Base-by-base conservation (phyloP, 2,113 vertebrate species). In the Neotoma lepida region DNA sequence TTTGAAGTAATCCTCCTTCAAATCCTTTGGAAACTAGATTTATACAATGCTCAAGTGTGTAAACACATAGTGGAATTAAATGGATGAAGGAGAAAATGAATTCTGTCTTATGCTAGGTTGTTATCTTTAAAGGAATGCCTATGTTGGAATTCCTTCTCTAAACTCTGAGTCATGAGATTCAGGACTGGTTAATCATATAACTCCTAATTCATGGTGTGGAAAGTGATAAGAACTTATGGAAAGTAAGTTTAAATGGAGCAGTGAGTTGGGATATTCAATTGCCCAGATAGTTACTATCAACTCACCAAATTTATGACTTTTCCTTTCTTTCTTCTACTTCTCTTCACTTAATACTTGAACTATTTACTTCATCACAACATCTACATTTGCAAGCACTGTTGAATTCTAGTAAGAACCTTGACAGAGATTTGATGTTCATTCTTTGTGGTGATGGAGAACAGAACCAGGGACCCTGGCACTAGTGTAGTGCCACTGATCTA, bases 21-120 rank as follows among this genome's bases (percentile, higher is more conserved):
- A 97, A 85, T 91, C 82, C 78, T 94, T 61, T 97, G 91, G 68
- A 92, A 96, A 84, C 41, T 70, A 76, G 73, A 85, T 94, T 96
- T 91, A 84, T 68, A 86, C 81, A 68, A 51, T 5, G 35, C 28
- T 24, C 33, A 87, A 89, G 35, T 90, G 85, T 28, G 18, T 80
- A 92, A 94, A 95, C 35, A 90, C 80, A 56, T 84, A 64, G 51
- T 82, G 33, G 61, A 90, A 95, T 94, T 89, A 92, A 96, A 92
- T 64, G 73, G 78, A 93, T 91, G 24, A 63, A 89, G 28, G 49
- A 63, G 49, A 92, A 96, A 96, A 93, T 61, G 30, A 92, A 68
- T 90, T 84, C 88, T 84, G n/a, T 82, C 68, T 61, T 33, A 41
- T 20, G 51, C 22, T 71, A 76, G 66, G 17, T 88, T 94, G 76